Percentiles rank a stretch among this genome's conserved stretches.
Evolutionary conservation across 2,888 invertebrate species (phyloP).

Genomic region (Pristionchus arcanus): DNA sequence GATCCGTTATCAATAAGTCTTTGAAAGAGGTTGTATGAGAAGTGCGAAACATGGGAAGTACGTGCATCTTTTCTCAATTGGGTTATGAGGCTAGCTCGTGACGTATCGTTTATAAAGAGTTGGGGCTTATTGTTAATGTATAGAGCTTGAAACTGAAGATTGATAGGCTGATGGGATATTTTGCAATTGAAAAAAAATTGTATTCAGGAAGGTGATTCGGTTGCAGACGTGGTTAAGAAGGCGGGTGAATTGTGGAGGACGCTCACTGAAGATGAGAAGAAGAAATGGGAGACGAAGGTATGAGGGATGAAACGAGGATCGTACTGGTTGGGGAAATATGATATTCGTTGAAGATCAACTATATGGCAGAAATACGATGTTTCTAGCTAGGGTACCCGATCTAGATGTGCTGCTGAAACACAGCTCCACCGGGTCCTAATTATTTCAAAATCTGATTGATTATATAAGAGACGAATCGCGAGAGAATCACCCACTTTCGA

Average conservation of each 20-base stretch:
- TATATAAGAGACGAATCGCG: no score
- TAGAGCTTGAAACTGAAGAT: background rate
- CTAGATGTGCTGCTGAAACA: no score
- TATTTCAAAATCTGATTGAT: no score
- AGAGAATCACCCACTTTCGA: no score
- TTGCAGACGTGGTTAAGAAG: conserved; percentile 94
- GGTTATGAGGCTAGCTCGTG: no score
- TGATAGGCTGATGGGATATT: background rate
- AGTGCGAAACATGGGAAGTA: background rate
- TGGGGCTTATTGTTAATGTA: background rate
- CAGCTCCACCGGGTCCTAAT: no score
- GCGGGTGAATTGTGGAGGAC: conserved; percentile 96
- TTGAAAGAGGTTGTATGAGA: background rate
- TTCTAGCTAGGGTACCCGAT: no score
- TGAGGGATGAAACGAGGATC: background rate
- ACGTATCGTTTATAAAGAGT: no score
- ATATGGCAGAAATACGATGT: no score
- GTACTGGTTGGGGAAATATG: background rate
- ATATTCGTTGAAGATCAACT: background rate
- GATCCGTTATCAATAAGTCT: background rate
- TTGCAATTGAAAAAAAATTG: background rate
- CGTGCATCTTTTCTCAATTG: no score
- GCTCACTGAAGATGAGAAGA: conserved; percentile 81
- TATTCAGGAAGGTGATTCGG: conserved; percentile 86
- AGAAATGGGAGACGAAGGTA: conserved; percentile 54